Percentiles rank a stretch among this genome's conserved stretches.
Evolutionary conservation across 1,140 invertebrate genomes (phyloP).

Genomic region (Bombus huntii): DNA sequence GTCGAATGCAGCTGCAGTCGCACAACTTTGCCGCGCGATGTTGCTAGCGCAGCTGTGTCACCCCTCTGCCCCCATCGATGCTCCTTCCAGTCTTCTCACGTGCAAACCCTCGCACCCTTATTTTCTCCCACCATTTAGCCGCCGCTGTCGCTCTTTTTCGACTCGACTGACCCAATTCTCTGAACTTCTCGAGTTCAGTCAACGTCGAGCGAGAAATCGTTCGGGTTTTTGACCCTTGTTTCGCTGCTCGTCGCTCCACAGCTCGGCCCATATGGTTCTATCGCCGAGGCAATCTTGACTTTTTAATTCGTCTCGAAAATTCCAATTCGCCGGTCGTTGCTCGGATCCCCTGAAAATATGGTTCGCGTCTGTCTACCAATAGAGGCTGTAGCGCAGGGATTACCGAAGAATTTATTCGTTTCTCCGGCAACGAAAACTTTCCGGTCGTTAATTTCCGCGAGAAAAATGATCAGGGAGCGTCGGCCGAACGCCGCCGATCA

Average conservation of each 20-base stretch:
- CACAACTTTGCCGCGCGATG: slow-evolving; percentile 14
- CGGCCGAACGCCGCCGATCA: slow-evolving; percentile 9
- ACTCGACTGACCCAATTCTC: slow-evolving; percentile 59
- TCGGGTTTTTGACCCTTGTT: slow-evolving; percentile 21
- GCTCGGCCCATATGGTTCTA: too few species aligned
- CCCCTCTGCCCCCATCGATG: not conserved
- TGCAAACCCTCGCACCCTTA: slow-evolving; percentile 52
- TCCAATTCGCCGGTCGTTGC: not conserved
- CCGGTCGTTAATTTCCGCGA: slow-evolving; percentile 27
- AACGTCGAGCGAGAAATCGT: slow-evolving; percentile 53
- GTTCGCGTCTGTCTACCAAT: not conserved
- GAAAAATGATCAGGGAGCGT: slow-evolving; percentile 27
- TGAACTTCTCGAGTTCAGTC: not conserved
- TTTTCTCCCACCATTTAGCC: not conserved
- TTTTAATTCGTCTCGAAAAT: slow-evolving; percentile 44
- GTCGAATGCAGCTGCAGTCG: slow-evolving; percentile 59
- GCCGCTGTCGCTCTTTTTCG: slow-evolving; percentile 17
- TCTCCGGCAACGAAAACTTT: not conserved
- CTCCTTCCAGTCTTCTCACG: slow-evolving; percentile 49
- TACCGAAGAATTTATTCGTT: slow-evolving; percentile 41
- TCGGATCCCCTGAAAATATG: not conserved
- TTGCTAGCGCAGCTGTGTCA: slow-evolving; percentile 50
- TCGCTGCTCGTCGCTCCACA: not conserved
- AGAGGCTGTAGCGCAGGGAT: not conserved
- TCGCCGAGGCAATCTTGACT: slow-evolving; percentile 29